Percentiles rank a stretch among this genome's conserved stretches.
phyloP scores from a whole-genome alignment of 1,140 invertebrate species.

The Tetranychus urticae region DNA sequence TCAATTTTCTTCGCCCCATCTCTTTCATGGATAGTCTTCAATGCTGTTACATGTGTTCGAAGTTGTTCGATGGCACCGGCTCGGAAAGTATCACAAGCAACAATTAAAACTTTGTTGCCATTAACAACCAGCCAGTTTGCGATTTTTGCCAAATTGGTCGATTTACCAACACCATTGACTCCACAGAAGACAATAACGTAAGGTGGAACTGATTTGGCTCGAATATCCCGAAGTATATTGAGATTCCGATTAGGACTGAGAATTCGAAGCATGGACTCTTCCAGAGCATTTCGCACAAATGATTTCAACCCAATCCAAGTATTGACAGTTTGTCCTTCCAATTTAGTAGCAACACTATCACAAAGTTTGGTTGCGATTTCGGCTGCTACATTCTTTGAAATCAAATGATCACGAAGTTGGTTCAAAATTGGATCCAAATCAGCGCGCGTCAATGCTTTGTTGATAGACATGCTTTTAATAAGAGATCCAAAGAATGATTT shows the following conservation, averaged over 20 bases:
- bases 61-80: conserved; percentile 97
- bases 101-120: conserved; percentile 79
- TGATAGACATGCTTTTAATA: conserved; percentile 6
- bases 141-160: conserved; percentile 97
- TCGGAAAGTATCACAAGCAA: conserved; percentile 96
- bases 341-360: conserved; percentile 68
- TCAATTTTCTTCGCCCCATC: conserved; percentile 54
- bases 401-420: conserved; percentile 87
- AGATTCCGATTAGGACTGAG: conserved; percentile 79
- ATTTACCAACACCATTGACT: conserved; percentile 98
- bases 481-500: conserved; percentile 7
- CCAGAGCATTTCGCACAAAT: conserved; percentile 18
- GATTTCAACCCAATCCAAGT: conserved; percentile 16
- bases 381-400: conserved; percentile 87
- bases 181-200: conserved; percentile 96
- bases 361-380: conserved; percentile 87
- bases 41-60: conserved; percentile 71
- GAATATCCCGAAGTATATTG: conserved; percentile 85
- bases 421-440: conserved; percentile 66
- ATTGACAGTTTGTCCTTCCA: conserved; percentile 43
- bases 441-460: conserved; percentile 24
- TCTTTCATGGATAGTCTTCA: conserved; percentile 60
- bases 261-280: conserved; percentile 31
- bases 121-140: conserved; percentile 99
- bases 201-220: conserved; percentile 64